A percentile compares a stretch with the other conserved stretches of the same genome.
Conservation (phyloP, 2,113 vertebrate genomes). For the Lagopus muta region DNA sequence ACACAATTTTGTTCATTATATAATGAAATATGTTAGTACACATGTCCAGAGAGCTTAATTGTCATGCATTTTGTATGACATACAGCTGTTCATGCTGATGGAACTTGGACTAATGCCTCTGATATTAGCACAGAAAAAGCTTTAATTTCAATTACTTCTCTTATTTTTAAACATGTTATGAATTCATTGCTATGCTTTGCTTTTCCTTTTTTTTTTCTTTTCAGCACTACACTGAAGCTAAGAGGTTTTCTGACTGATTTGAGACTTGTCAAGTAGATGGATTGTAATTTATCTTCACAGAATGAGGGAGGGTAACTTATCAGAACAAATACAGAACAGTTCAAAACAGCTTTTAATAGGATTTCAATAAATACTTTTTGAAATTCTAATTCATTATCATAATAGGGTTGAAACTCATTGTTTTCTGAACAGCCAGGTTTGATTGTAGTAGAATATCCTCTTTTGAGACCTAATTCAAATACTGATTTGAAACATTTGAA, state of each 20-base stretch:
- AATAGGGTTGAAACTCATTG: background rate
- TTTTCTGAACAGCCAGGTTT: background rate
- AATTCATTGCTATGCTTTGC: background rate
- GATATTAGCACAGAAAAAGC: background rate
- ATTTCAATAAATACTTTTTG: background rate
- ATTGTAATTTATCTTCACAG: conserved; percentile 1
- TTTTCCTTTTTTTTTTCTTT: background rate
- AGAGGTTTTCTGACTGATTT: conserved; percentile 3
- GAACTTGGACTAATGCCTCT: background rate
- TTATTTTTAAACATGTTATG: background rate
- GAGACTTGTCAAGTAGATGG: background rate
- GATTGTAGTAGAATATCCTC: background rate
- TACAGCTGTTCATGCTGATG: background rate
- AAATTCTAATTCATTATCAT: background rate
- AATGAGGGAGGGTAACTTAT: background rate
- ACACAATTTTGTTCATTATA: background rate
- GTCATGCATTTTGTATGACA: background rate
- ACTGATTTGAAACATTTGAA: background rate
- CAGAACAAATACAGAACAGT: background rate
- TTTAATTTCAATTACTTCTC: conserved; percentile 12
- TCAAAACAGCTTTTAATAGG: background rate
- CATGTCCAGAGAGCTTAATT: background rate
- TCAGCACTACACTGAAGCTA: background rate
- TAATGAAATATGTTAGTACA: background rate
- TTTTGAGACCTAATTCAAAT: background rate